Percentiles rank a stretch among this genome's conserved stretches.
phyloP scores from a whole-genome alignment of 2,113 vertebrate genomes.

The Daphoenositta chrysoptera region DNA sequence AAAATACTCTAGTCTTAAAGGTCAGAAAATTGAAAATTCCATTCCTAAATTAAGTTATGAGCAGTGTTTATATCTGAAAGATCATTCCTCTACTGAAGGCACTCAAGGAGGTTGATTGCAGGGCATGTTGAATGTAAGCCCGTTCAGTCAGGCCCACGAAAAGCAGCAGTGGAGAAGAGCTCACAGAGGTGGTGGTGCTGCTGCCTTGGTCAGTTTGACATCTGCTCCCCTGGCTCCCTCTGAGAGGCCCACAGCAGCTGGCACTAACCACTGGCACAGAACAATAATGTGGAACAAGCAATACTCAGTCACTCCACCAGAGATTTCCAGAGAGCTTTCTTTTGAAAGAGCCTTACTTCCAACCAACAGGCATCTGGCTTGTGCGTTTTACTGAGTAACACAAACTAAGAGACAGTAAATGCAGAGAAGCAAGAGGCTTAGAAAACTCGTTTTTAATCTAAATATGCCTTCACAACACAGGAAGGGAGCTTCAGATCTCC shows the following conservation, averaged over 20 bases:
- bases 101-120: not conserved
- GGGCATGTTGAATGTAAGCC: fast-evolving
- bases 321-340: not conserved
- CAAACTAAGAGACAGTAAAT: not conserved
- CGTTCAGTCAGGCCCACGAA: fast-evolving
- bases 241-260: not conserved
- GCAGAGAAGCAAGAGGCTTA: not conserved
- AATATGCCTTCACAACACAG: not conserved
- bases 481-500: not conserved
- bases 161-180: not conserved
- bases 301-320: not conserved
- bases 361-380: not conserved
- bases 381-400: not conserved
- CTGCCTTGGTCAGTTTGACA: not conserved
- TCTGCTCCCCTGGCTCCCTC: not conserved
- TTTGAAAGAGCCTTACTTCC: not conserved
- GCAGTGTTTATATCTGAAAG: not conserved
- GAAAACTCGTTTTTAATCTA: not conserved
- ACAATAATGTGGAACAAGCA: not conserved
- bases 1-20: not conserved
- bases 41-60: not conserved
- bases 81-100: not conserved
- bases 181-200: not conserved
- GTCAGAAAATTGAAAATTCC: not conserved
- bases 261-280: not conserved